A percentile compares a stretch with the other conserved stretches of the same genome.
Conservation (phyloP, 2,113 vertebrate genomes). For the Parotia lawesii region DNA sequence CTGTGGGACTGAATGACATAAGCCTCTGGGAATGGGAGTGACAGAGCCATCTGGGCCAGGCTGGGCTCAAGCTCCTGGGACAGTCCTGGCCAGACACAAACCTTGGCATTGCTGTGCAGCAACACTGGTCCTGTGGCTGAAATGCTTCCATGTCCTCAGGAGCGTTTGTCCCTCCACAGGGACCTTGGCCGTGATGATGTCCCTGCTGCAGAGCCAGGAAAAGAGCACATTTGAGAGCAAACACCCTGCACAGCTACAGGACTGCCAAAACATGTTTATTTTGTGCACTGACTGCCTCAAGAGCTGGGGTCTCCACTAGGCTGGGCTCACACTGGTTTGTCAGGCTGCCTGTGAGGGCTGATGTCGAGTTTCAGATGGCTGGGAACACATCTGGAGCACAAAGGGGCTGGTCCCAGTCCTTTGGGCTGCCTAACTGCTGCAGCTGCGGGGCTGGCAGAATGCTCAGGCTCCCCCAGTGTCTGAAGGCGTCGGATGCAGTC, state of each 20-base stretch:
- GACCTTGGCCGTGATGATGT: not conserved
- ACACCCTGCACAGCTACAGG: not conserved
- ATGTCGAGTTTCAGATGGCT: not conserved
- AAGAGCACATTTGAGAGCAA: not conserved
- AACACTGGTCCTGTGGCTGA: not conserved
- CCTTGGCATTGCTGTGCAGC: not conserved
- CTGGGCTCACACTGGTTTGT: conserved; percentile 74
- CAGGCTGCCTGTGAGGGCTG: not conserved
- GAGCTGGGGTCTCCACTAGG: conserved; percentile 69
- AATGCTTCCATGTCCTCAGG: not conserved
- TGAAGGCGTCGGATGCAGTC: rapidly evolving
- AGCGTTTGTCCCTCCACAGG: not conserved
- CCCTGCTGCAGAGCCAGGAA: not conserved
- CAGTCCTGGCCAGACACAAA: not conserved
- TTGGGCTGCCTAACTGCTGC: not conserved
- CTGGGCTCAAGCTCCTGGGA: not conserved
- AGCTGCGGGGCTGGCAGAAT: not conserved
- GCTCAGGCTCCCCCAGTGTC: not conserved
- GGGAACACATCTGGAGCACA: not conserved
- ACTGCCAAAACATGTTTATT: not conserved
- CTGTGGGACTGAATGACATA: not conserved
- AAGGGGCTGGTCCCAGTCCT: not conserved
- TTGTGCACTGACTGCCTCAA: not conserved
- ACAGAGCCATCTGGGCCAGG: not conserved
- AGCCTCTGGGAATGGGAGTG: not conserved